A percentile compares a stretch with the other conserved stretches of the same genome.
These are phyloP conservation scores for Falcunculus frontatus DNA, from an alignment of 2,113 vertebrate genomes.

Conservation along the genomic window DNA sequence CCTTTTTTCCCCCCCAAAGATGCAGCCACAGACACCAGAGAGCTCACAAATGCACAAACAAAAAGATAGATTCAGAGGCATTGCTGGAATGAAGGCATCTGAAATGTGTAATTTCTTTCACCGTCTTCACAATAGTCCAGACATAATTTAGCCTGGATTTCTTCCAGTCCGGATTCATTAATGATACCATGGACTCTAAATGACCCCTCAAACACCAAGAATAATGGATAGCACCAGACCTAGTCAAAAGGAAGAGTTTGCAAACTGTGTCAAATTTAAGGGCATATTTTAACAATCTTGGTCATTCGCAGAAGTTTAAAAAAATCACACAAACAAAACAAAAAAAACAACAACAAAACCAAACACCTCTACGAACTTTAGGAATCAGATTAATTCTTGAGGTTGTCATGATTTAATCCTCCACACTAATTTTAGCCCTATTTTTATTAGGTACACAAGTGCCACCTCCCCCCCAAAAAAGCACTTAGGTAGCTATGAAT, in stretches of 20 bases:
- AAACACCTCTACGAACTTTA: neutral
- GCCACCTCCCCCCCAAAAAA: neutral
- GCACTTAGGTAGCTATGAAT: neutral
- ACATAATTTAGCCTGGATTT: neutral
- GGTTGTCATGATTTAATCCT: neutral
- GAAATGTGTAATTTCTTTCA: neutral
- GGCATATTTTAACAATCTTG: neutral
- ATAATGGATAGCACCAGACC: neutral
- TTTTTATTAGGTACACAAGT: neutral
- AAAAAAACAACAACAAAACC: neutral
- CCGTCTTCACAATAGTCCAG: neutral
- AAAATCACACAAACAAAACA: neutral
- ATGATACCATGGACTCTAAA: neutral
- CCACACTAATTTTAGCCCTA: neutral
- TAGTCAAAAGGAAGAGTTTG: neutral
- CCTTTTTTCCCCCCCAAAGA: rapidly evolving
- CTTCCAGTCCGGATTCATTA: neutral
- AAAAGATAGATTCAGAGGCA: neutral
- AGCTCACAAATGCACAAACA: neutral
- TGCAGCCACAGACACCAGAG: neutral
- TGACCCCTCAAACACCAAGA: neutral
- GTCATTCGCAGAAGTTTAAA: neutral
- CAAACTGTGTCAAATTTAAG: neutral
- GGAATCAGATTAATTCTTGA: neutral
- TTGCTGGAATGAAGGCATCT: neutral